Evolutionary conservation across 2,888 invertebrate species (phyloP), one percentile per base, ranked within the genome.

Genomic region (Clepsis dumicolana): DNA sequence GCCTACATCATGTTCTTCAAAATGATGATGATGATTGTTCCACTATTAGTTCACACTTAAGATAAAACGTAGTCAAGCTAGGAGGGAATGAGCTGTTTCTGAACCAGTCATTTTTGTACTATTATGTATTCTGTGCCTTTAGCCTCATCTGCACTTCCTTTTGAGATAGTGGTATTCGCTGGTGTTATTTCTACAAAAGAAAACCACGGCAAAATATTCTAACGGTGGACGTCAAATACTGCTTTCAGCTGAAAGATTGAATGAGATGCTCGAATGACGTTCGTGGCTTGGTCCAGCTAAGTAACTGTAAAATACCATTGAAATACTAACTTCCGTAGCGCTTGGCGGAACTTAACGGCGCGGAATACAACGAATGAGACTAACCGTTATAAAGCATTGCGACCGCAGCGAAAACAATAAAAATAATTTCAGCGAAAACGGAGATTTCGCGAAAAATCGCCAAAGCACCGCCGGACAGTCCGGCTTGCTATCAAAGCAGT

Each of bases 381-480:
- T 57, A 59, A 68, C 68, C 68, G 64, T 59, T 64, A 70, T 73
- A 72, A 75, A 75, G 77, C 69, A 72, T 74, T 70, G 71, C 57
- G 72, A 75, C 77, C 74, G 76, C 75, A 77, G 73, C 70, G 73
- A 75, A 74, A 80, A 85, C 88, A 86, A 89, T 88, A 89, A 88
- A 84, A 87, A 85, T 90, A 89, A 86, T 85, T 90, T 78, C 79
- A 77, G 77, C 83, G 84, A 81, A 88, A 86, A 83, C 85, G 85
- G 84, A 88, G 85, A 87, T 86, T 78, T 80, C 77, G 82, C 81
- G 85, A 90, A 89, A 88, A 90, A 89, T 87, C 83, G 83, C 81
- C 81, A 84, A 85, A 87, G 82, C 78, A 78, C 63, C 63, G 64
- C 78, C 81, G 85, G 85, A 85, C 85, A 77, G 83, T 82, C 87